Base-by-base conservation (phyloP, 2,113 vertebrate genomes). In the Lethenteron camtschaticum region DNA sequence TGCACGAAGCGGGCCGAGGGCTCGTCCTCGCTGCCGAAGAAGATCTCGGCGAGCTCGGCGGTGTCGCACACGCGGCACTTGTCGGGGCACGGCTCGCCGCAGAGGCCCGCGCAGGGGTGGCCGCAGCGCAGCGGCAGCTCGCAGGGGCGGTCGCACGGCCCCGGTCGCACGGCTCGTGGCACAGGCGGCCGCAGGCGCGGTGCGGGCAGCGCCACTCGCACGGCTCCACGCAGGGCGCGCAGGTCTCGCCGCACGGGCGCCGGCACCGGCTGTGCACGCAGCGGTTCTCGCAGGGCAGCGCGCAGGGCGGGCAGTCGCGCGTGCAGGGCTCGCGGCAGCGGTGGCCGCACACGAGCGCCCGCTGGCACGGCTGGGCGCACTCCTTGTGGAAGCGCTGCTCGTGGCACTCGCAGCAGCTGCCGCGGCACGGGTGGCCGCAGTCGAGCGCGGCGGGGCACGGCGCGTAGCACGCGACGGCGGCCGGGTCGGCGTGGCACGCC, bases 231-330 rank as follows among this genome's bases (percentile, higher is more conserved):
- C 90, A 96, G 5, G 83, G 84, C 18, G 75, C 76, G 59, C 90
- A 95, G 3, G 78, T 71, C 59, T 85, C 79, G 5, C 90, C 86
- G 70, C 90, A 96, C 56, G 72, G 77, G 72, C 80, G 89, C 74
- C 74, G 81, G 74, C 90, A 96, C 56, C 74, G 77, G 58, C 89
- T 95, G 74, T 96, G 90, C 73, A 87, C 4, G 18, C 90, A 94
- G 12, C 79, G 81, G 73, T 91, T 96, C 79, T 89, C 75, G 74
- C 89, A 95, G 3, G 24, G 56, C 69, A 58, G 69, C 70, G 68
- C 74, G 76, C 89, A 94, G 12, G 89, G 83, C 0, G 87, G 88
- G 73, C 88, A 89, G 58, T 83, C 78, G 0, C 73, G 68, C 10
- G 77, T 83, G 75, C 92, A 96, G 1, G 86, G 84, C 74, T 84